Evolutionary conservation across 2,113 vertebrate species (phyloP), one percentile per base, ranked within the genome.

Genomic region (Sapajus apella): DNA sequence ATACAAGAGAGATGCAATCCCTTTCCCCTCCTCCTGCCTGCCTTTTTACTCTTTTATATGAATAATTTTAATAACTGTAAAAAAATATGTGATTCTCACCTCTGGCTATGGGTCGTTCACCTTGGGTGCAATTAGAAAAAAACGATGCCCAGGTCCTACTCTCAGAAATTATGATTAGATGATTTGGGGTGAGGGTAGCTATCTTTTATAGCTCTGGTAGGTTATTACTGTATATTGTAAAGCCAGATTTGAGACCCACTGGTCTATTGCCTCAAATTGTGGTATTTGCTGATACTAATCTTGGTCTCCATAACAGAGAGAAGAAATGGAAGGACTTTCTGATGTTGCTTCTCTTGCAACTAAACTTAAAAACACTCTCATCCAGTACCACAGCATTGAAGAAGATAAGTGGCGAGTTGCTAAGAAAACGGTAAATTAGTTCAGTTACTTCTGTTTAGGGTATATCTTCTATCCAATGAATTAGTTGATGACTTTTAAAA

Each of bases 301-400:
- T 89, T 95, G 52, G 2, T 79, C 90, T 96, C 8, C 8, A 0
- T 50, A 27, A 97, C 75, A 87, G 92, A 93, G 50, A 92, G 61
- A 56, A 90, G 96, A 89, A 27, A 99, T 99, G 99, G 98, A 98
- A 93, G 27, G 17, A 3, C 58, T 98, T 79, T 91, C 98, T 6
- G 61, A 97, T 64, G 61, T 97, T 1, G 80, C 95, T 14, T 95
- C 95, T 12, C 96, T 99, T 97, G 98, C 98, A 0, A 93, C 97
- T 58, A 98, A 93, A 64, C 97, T 99, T 90, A 96, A 97, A 68
- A 99, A 98, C 93, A 99, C 98, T 2, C 97, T 99, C 47, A 8
- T 98, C 68, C 98, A 97, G 30, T 99, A 99, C 80, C 98, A 99
- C 93, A 94, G 30, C 97, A 95, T 98, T 95, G 97, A 86, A n/a